A percentile compares a stretch with the other conserved stretches of the same genome.
Evolutionary conservation across 2,113 vertebrate genomes (phyloP).

Genomic region (Passerina amoena): DNA sequence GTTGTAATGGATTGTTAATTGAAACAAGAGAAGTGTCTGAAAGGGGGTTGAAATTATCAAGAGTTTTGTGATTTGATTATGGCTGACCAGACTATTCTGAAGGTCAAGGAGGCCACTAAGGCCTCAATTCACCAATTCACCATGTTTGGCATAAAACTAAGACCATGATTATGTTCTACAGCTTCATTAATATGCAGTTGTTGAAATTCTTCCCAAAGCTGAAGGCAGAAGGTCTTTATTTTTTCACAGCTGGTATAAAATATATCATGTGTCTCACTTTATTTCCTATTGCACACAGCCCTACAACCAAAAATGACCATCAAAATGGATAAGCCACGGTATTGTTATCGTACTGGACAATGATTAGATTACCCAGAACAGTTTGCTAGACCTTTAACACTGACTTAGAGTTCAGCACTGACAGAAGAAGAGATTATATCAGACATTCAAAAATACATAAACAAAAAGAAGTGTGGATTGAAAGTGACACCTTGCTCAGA

Average conservation of each 20-base stretch:
- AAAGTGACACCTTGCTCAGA: conserved; percentile 18
- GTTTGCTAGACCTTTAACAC: conserved; percentile 44
- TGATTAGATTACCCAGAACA: conserved; percentile 42
- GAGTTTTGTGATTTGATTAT: conserved; percentile 47
- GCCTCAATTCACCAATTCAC: background rate
- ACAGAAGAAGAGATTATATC: conserved; percentile 39
- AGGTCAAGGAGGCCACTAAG: background rate
- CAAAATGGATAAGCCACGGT: background rate
- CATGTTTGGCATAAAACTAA: background rate
- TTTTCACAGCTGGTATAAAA: background rate
- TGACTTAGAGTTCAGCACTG: background rate
- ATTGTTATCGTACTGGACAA: background rate
- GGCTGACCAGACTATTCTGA: background rate
- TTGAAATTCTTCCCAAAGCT: background rate
- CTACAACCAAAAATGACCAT: background rate
- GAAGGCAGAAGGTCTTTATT: background rate
- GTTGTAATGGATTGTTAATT: conserved; percentile 60
- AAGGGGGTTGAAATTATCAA: conserved; percentile 8
- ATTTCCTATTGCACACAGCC: background rate
- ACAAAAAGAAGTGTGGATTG: conserved; percentile 50
- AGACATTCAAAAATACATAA: conserved; percentile 51
- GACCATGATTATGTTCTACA: background rate
- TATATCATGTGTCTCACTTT: background rate
- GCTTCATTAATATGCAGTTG: background rate
- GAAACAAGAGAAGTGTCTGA: conserved; percentile 38